phyloP scores from a whole-genome alignment of 2,113 vertebrate genomes.

The Sander vitreus region DNA sequence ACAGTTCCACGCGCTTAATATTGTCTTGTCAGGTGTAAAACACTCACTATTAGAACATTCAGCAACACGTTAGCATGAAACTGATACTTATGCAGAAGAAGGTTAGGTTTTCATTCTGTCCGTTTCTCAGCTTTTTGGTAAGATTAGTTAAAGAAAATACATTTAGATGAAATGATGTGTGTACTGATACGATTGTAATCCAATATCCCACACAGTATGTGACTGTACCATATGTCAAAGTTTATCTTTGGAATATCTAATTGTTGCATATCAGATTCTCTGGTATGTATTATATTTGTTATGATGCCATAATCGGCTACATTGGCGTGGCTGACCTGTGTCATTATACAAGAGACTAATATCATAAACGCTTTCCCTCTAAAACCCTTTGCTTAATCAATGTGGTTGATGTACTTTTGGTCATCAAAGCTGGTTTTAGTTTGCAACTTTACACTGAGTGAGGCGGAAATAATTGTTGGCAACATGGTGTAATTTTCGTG shows the following conservation, averaged over 20 bases:
- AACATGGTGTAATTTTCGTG: constrained; percentile 33
- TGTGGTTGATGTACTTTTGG: neutral
- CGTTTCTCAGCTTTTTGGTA: neutral
- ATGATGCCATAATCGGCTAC: neutral
- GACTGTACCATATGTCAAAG: neutral
- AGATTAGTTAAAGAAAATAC: neutral
- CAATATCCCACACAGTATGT: neutral
- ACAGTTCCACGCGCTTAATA: neutral
- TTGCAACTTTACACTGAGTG: constrained; percentile 12
- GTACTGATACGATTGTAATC: neutral
- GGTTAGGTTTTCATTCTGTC: neutral
- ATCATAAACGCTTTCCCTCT: neutral
- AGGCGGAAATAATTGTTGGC: constrained; percentile 30
- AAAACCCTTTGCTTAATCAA: constrained; percentile 7
- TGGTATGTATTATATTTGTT: neutral
- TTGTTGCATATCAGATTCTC: neutral
- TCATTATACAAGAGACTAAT: neutral
- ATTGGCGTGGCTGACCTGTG: neutral
- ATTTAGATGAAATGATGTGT: neutral
- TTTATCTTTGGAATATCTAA: neutral
- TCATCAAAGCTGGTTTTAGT: constrained; percentile 9
- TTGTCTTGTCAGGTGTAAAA: neutral
- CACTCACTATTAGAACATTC: neutral
- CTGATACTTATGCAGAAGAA: neutral
- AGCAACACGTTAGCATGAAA: neutral